Evolutionary conservation across 2,888 invertebrate species (phyloP), one percentile per base, ranked within the genome.

Genomic region (Glaucopsyche alexis): DNA sequence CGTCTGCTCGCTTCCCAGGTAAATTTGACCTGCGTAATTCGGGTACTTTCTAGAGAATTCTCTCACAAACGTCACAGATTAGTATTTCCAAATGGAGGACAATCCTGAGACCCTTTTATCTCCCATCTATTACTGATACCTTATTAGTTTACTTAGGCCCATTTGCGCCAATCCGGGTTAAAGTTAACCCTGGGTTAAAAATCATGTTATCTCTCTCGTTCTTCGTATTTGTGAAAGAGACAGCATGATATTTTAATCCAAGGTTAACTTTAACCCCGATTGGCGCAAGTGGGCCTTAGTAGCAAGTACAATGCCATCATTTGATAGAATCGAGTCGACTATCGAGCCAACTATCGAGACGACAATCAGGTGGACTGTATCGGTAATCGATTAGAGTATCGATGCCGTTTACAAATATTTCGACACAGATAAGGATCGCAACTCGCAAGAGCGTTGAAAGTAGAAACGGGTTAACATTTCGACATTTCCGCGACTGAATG

Each of bases 351-450:
- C 19, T 11, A 16, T 55, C 19, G 60, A 38, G 19, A 29, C 47
- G 29, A 29, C 11, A 11, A 19, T 60, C 55, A 19, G 19, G 19
- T 29, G 16, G 52, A 82, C 60, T 45, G 29, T 71, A 71, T 19
- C 55, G 29, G 60, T 60, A 38, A 60, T 60, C 69, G 47, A 69
- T 81, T 80, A 77, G 73, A 76, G 76, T 82, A 87, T 84, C 87
- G 85, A 86, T 88, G 87, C 85, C 87, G 85, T 89, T 89, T 90
- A 91, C 88, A 90, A 90, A 91, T 87, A 91, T 91, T 91, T 91
- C 91, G 89, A 92, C 91, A 89, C 87, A 78, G 91, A 91, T 90
- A 88, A 79, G 79, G 77, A 90, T 89, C 88, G 76, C 74, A 72
- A 75, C 90, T 89, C 88, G 76, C 74, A 72, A 75, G 77, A 76